Base-by-base conservation (phyloP, 2,888 invertebrate species). In the Slavum lentiscoides region DNA sequence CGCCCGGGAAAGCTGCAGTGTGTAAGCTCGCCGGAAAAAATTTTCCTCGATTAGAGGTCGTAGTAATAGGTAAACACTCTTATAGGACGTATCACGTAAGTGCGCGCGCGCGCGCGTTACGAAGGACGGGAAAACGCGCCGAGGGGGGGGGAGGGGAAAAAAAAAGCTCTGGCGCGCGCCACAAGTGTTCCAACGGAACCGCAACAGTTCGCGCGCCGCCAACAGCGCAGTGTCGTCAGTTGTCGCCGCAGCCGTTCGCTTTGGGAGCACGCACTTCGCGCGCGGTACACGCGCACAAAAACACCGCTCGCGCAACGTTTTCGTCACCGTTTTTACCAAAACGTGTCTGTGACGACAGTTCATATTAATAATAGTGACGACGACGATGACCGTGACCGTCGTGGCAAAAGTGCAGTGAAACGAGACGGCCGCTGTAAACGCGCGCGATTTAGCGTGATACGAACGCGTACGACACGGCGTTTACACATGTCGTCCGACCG, bases 101-200 rank as follows among this genome's bases (percentile, higher is more conserved):
- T 3, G 66, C 9, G 53, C 15, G 69, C 15, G 19, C 8, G 13
- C 11, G 30, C 9, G 11, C 19, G 43, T n/a, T 53, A 15, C 53
- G 39, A 30, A 37, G 21, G 58, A 7, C 6, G 61, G 19, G 9
- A 3, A 58, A 58, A 19, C 58, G 62, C 17, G 9, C 19, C 19
- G 7, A 19, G 43, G 67, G 30, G 17, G 30, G 23, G 43, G 67
- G 30, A 21, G 30, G 30, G 30, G 23, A 23, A 58, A n/a, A 21
- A 21, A 68, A 75, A 76, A 76, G 75, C 68, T 76, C 23, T 58
- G 19, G 67, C 75, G 67, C 75, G 75, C 75, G 81, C 74, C 74
- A 81, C 74, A 74, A 81, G 74, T 81, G 74, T 81, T 74, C 66
- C 19, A 53, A 59, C 37, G 49, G 75, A 23, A 39, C 66, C 68